Percentiles rank a stretch among this genome's conserved stretches.
Evolutionary conservation across 2,113 vertebrate genomes (phyloP).

Genomic region (Ursus arctos): DNA sequence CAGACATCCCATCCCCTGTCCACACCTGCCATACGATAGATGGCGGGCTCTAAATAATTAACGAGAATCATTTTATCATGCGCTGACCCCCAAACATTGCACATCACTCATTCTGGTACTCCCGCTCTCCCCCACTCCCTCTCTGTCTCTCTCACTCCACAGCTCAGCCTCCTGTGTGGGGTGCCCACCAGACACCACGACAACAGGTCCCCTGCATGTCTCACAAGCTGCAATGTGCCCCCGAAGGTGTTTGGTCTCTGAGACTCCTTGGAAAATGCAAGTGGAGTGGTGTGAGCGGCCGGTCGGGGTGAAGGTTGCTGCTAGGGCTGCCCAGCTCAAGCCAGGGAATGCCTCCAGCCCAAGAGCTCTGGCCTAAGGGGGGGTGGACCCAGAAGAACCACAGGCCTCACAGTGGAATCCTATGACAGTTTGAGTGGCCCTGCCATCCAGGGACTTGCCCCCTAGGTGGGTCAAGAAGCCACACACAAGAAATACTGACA

Average conservation of each 20-base stretch:
- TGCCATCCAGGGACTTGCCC: neutral
- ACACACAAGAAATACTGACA: neutral
- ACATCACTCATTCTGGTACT: constrained; percentile 82
- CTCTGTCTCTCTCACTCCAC: neutral
- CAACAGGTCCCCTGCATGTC: constrained; percentile 44
- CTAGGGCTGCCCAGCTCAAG: neutral
- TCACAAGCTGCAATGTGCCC: constrained; percentile 4
- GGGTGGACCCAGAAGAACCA: neutral
- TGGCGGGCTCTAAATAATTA: constrained; percentile 87
- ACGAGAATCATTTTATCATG: constrained; percentile 87
- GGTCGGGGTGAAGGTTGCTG: neutral
- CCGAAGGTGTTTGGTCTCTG: neutral
- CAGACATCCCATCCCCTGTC: constrained; percentile 68
- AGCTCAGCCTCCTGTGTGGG: constrained; percentile 53
- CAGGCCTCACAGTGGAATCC: neutral
- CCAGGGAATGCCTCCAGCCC: neutral
- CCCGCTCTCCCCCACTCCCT: constrained; percentile 7
- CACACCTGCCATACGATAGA: constrained; percentile 63
- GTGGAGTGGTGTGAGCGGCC: constrained; percentile 24
- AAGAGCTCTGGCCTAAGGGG: neutral
- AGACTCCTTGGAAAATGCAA: constrained; percentile 59
- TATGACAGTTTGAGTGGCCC: too few relatives aligned
- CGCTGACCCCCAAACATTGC: constrained; percentile 80
- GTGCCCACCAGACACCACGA: neutral
- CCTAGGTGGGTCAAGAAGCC: neutral